Conservation (phyloP, 2,113 vertebrate species). For the Heteronetta atricapilla region DNA sequence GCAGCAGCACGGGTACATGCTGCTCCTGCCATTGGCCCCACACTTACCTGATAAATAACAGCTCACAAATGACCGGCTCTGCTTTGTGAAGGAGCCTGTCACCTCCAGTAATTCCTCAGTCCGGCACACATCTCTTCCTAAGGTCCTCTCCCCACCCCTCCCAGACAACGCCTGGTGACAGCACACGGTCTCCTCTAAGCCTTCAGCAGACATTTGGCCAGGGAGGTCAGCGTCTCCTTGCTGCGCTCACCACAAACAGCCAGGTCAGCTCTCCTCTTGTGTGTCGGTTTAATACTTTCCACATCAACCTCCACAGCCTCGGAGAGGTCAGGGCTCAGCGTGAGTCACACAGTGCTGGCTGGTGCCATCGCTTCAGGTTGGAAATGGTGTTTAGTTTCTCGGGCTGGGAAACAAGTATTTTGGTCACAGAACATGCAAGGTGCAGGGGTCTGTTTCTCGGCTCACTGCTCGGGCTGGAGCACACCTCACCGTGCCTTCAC, state of each 20-base stretch:
- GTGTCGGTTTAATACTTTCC: not conserved
- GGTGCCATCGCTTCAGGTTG: not conserved
- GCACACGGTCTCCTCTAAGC: not conserved
- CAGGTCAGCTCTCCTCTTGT: not conserved
- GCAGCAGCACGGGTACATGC: not conserved
- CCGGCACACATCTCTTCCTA: fast-evolving
- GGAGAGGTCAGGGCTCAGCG: not conserved
- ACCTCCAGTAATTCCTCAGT: not conserved
- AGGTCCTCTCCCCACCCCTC: not conserved
- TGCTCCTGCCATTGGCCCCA: not conserved
- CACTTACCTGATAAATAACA: not conserved
- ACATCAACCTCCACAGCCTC: not conserved
- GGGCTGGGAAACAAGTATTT: not conserved
- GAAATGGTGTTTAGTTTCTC: not conserved
- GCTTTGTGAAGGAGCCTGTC: not conserved
- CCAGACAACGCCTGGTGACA: not conserved
- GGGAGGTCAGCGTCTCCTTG: not conserved
- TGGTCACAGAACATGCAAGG: not conserved
- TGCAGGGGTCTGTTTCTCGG: not conserved
- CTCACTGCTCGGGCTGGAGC: not conserved
- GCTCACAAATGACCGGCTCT: not conserved
- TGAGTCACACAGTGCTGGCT: not conserved
- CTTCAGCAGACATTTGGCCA: not conserved
- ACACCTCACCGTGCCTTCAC: not conserved
- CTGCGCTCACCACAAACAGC: not conserved